Conservation (phyloP, 1,140 invertebrate genomes). For the Nilaparvata lugens region DNA sequence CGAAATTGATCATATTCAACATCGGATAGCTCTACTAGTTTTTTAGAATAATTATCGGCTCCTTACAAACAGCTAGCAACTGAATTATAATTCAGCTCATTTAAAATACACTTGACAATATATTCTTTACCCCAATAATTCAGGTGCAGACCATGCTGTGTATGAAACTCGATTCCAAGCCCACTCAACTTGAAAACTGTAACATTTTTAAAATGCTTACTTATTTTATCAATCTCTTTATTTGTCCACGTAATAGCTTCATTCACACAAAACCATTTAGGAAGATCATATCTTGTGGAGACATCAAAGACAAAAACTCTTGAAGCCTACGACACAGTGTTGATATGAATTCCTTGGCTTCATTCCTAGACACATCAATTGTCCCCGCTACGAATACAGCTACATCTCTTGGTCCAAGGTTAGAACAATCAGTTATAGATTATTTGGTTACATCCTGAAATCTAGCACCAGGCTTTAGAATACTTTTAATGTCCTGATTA, state of each 20-base stretch:
- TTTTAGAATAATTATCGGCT: no score
- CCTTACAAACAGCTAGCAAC: no score
- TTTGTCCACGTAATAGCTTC: slow-evolving; percentile 11
- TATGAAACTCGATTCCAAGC: slow-evolving; percentile 1
- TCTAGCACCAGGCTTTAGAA: neutral
- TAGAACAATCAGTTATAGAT: neutral
- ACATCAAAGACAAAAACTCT: slow-evolving; percentile 9
- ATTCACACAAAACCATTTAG: slow-evolving; percentile 8
- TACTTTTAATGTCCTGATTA: neutral
- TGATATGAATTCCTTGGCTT: neutral
- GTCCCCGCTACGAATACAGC: neutral
- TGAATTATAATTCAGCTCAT: no score
- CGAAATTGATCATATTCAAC: no score
- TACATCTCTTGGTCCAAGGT: neutral
- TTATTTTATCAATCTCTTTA: neutral
- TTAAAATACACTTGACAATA: neutral
- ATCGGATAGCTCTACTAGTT: no score
- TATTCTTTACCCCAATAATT: slow-evolving; percentile 7
- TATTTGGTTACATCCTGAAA: neutral
- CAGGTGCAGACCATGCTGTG: slow-evolving; percentile 6
- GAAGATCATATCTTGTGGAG: slow-evolving; percentile 8
- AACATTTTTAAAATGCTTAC: slow-evolving; percentile 9
- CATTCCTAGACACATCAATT: neutral
- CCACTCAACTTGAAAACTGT: slow-evolving; percentile 6
- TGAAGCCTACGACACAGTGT: no score